phyloP scores from a whole-genome alignment of 2,797 vertebrate species.

The Taeniopygia guttata region DNA sequence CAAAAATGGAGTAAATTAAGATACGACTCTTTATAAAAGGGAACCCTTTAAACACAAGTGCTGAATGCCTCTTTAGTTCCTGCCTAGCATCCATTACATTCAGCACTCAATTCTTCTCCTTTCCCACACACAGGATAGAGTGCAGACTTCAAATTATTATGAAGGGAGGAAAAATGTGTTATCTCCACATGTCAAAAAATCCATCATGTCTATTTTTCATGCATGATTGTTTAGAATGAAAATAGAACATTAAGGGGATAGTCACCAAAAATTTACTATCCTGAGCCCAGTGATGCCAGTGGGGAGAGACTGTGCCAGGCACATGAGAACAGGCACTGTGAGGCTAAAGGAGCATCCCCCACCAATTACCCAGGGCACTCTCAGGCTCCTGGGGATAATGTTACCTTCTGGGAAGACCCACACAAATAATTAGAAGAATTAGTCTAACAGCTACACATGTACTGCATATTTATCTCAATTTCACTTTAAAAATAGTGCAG shows the following conservation, averaged over 20 bases:
- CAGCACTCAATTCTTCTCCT: not conserved
- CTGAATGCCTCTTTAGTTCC: not conserved
- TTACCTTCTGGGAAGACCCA: not conserved
- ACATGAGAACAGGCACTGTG: not conserved
- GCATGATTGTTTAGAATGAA: not conserved
- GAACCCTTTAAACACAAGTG: not conserved
- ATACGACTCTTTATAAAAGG: not conserved
- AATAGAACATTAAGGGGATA: not conserved
- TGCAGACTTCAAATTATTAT: not conserved
- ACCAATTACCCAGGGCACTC: not conserved
- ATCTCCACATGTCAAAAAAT: not conserved
- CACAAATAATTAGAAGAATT: slow-evolving; percentile 37
- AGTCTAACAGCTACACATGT: not conserved
- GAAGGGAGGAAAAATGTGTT: not conserved
- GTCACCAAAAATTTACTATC: not conserved
- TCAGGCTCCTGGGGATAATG: not conserved
- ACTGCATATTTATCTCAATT: slow-evolving; percentile 21
- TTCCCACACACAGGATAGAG: not conserved
- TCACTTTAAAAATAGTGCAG: not conserved
- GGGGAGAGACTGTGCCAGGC: not conserved
- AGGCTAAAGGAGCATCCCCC: not conserved
- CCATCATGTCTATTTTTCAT: not conserved
- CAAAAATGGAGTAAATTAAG: not conserved
- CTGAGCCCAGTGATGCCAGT: not conserved
- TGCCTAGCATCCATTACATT: not conserved